Evolutionary conservation across 2,888 invertebrate species (phyloP).

Genomic region (Pterostichus niger): DNA sequence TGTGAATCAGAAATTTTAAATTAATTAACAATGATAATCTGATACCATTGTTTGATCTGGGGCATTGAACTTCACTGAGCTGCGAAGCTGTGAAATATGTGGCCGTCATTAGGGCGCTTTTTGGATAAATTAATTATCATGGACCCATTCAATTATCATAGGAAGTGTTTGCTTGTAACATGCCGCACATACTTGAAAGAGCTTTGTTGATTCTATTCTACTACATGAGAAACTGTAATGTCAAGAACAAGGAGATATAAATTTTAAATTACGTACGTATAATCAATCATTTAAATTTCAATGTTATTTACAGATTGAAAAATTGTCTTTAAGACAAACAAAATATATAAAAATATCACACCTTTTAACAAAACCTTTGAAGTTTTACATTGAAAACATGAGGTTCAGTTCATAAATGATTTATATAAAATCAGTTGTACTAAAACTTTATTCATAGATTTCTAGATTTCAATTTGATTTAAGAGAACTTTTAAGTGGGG

Average conservation of each 20-base stretch:
- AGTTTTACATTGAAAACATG: too few species aligned
- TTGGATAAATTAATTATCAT: constrained; percentile 34
- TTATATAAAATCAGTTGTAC: too few species aligned
- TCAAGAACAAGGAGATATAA: background rate
- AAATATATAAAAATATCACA: too few species aligned
- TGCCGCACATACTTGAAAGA: constrained; percentile 25
- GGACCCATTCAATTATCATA: constrained; percentile 8
- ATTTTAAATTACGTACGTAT: too few species aligned
- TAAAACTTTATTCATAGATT: too few species aligned
- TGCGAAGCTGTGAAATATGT: background rate
- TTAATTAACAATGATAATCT: constrained; percentile 32
- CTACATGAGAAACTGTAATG: constrained; percentile 10
- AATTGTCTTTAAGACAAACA: too few species aligned
- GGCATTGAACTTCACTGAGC: background rate
- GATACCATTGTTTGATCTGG: constrained; percentile 15
- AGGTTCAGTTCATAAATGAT: too few species aligned
- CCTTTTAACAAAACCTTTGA: too few species aligned
- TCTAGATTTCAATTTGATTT: too few species aligned
- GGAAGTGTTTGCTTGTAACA: background rate
- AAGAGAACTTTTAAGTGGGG: too few species aligned
- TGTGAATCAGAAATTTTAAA: background rate
- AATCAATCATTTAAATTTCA: too few species aligned
- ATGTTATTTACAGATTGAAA: too few species aligned
- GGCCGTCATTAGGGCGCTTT: constrained; percentile 11
- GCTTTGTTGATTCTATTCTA: constrained; percentile 12